Evolutionary conservation across 2,113 vertebrate species (phyloP).

Genomic region (Crotophaga sulcirostris): DNA sequence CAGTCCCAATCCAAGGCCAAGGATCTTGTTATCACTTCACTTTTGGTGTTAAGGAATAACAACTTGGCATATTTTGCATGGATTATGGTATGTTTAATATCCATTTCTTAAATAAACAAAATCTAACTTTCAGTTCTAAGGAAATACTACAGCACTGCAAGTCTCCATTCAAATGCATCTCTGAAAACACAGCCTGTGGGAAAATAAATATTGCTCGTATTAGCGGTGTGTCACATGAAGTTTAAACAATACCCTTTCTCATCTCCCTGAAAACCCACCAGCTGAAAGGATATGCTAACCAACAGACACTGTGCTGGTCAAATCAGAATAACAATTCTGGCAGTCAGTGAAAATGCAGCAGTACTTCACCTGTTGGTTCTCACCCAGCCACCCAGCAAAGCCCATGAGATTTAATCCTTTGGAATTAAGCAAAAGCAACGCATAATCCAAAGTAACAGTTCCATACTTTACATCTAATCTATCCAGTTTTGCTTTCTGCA

Average conservation of each 20-base stretch:
- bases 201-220: background rate
- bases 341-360: background rate
- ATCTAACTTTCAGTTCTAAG: too few species aligned
- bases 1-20: background rate
- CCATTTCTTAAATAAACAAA: too few species aligned
- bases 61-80: rapidly evolving
- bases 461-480: background rate
- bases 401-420: background rate
- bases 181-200: background rate
- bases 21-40: rapidly evolving
- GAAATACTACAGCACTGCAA: background rate
- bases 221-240: background rate
- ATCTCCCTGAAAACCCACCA: background rate
- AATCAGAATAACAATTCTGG: background rate
- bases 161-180: background rate
- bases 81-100: background rate
- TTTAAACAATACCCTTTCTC: background rate
- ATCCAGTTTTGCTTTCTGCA: background rate
- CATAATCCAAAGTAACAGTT: background rate
- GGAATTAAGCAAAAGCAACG: background rate
- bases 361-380: background rate
- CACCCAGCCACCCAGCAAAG: background rate
- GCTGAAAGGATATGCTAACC: background rate
- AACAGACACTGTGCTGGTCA: background rate
- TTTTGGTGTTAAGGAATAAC: background rate